phyloP scores from a whole-genome alignment of 2,113 vertebrate species.

The Oophaga pumilio region DNA sequence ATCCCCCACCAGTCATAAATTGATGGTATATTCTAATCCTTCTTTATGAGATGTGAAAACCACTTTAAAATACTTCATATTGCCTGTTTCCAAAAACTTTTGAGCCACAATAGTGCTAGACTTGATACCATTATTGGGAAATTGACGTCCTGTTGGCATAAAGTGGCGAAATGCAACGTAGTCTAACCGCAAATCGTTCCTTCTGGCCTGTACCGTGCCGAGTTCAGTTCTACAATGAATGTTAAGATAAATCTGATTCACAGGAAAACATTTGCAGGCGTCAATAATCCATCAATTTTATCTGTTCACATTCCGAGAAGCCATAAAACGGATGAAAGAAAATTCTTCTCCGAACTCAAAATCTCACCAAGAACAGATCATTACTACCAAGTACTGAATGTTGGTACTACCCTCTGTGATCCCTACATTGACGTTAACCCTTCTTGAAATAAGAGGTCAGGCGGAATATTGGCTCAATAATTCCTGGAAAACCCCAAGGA shows the following conservation, averaged over 20 bases:
- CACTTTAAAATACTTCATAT: not conserved
- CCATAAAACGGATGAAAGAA: not conserved
- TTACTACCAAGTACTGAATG: too few species aligned
- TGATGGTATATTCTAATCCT: too few species aligned
- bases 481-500: not conserved
- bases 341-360: not conserved
- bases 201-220: not conserved
- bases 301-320: not conserved
- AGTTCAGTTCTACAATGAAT: not conserved
- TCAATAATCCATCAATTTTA: slow-evolving; percentile 5
- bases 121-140: not conserved
- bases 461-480: not conserved
- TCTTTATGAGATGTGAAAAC: too few species aligned
- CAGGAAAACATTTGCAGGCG: not conserved
- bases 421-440: not conserved
- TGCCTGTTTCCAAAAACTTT: not conserved
- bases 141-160: not conserved
- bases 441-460: not conserved
- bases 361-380: not conserved
- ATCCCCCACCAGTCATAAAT: too few species aligned
- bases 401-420: not conserved
- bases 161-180: not conserved
- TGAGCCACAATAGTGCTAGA: not conserved
- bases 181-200: not conserved
- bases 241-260: slow-evolving; percentile 31